Evolutionary conservation across 2,113 vertebrate species (phyloP).

Genomic region (Syngnathoides biaculeatus): DNA sequence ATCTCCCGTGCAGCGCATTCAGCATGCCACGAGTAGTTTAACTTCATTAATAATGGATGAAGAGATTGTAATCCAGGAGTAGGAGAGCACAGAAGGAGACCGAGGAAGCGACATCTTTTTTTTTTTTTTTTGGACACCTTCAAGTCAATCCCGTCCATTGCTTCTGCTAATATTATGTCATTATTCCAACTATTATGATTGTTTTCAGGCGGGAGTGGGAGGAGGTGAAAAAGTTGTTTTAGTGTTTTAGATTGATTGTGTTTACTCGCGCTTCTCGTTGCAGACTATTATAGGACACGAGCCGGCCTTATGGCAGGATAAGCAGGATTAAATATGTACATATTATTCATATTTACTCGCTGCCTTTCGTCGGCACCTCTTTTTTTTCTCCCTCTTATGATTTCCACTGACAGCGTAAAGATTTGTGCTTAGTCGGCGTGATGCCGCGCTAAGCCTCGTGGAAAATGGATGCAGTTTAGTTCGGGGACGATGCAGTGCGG

Average conservation of each 20-base stretch:
- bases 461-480: conserved; percentile 1
- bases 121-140: neutral
- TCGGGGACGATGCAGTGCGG: neutral
- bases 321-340: conserved; percentile 64
- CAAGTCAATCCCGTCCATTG: conserved; percentile 27
- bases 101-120: conserved; percentile 35
- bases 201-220: conserved; percentile 14
- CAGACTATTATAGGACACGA: conserved; percentile 71
- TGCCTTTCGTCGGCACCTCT: conserved; percentile 14
- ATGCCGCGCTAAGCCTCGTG: neutral
- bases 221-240: conserved; percentile 36
- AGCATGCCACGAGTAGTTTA: conserved; percentile 99
- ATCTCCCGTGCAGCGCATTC: conserved; percentile 98
- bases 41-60: conserved; percentile 99
- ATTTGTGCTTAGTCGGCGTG: neutral
- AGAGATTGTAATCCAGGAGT: conserved; percentile 93
- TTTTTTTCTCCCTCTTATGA: neutral
- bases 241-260: conserved; percentile 73
- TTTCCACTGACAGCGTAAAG: neutral
- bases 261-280: conserved; percentile 76
- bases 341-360: conserved; percentile 59
- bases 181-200: conserved; percentile 34
- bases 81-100: conserved; percentile 68
- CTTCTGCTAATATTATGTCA: conserved; percentile 35
- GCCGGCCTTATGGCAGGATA: conserved; percentile 62